Percentiles rank a stretch among this genome's conserved stretches.
Evolutionary conservation across 2,797 vertebrate genomes (phyloP).

Genomic region (Strix occidentalis): DNA sequence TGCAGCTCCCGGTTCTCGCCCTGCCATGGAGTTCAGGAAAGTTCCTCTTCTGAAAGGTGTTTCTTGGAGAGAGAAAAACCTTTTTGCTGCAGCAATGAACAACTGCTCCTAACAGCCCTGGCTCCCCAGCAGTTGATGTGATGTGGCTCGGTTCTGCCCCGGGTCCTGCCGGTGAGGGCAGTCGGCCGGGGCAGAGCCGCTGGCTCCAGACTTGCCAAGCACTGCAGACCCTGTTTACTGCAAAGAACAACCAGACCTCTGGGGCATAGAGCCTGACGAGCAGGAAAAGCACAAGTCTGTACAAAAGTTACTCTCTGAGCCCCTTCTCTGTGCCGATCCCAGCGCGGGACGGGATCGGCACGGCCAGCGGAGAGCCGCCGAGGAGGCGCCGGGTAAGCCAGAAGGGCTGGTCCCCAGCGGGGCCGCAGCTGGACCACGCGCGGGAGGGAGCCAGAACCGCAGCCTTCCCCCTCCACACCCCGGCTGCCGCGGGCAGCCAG

Average conservation of each 20-base stretch:
- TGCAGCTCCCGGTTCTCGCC: neutral
- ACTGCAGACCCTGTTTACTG: neutral
- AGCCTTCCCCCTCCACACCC: neutral
- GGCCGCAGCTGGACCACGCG: fast-evolving
- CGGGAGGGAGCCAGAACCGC: neutral
- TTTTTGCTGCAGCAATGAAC: neutral
- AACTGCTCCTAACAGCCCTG: neutral
- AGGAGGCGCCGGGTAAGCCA: neutral
- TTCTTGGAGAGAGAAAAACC: neutral
- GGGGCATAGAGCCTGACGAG: neutral
- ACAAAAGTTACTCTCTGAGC: neutral
- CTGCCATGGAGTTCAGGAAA: neutral
- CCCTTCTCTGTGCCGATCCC: neutral
- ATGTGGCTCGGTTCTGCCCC: neutral
- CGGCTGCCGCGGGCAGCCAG: neutral
- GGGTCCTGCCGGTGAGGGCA: neutral
- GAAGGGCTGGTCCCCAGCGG: neutral
- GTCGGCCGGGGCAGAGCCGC: neutral
- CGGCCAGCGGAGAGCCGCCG: neutral
- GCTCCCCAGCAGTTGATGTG: neutral
- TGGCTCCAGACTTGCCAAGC: neutral
- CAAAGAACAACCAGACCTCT: neutral
- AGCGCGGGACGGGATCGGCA: fast-evolving
- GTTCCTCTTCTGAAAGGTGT: neutral
- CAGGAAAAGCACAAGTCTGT: neutral